A percentile compares a stretch with the other conserved stretches of the same genome.
These are phyloP conservation scores for Oreotrochilus melanogaster DNA, from an alignment of 2,113 vertebrate genomes.

Conservation along the genomic window DNA sequence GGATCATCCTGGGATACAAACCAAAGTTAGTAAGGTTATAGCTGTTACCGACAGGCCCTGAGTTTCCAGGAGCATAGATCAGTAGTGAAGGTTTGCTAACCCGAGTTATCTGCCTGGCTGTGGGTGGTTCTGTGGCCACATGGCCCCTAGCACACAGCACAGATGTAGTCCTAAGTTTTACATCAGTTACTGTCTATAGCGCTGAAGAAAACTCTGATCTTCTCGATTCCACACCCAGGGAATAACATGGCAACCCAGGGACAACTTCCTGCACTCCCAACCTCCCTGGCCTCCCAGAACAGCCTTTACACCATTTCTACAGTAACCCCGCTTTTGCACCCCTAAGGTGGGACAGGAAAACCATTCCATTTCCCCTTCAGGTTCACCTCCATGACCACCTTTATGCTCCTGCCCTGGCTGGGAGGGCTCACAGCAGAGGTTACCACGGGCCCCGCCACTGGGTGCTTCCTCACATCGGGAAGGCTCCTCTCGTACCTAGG, in stretches of 20 bases:
- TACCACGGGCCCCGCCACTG: neutral
- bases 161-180: neutral
- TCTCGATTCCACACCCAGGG: neutral
- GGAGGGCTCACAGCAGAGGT: neutral
- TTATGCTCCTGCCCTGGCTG: neutral
- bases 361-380: too few relatives aligned
- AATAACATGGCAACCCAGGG: neutral
- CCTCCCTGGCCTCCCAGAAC: too few relatives aligned
- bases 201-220: rapidly evolving
- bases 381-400: rapidly evolving
- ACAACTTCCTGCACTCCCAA: neutral
- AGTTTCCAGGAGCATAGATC: neutral
- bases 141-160: neutral
- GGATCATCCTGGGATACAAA: neutral
- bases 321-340: neutral
- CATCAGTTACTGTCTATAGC: neutral
- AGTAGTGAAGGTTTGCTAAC: neutral
- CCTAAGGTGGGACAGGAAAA: too few relatives aligned
- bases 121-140: too few relatives aligned
- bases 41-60: neutral
- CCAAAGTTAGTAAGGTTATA: neutral
- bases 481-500: neutral
- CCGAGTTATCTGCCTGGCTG: too few relatives aligned
- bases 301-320: rapidly evolving
- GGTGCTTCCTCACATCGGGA: rapidly evolving